Percentiles rank a stretch among this genome's conserved stretches.
Evolutionary conservation across 2,888 invertebrate genomes (phyloP).

Genomic region (Cenopis cana): DNA sequence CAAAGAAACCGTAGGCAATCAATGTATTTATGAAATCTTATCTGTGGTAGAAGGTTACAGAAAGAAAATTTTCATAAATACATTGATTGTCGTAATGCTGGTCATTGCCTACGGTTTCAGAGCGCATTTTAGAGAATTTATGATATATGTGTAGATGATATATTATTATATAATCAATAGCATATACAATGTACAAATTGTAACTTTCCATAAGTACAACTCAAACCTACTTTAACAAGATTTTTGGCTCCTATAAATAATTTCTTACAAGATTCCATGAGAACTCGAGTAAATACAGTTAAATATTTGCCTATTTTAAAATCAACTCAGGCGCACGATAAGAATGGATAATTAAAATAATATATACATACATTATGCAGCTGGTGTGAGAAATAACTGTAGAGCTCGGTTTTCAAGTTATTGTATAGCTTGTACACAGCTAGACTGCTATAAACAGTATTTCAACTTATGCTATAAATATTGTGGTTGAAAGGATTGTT

Average conservation of each 20-base stretch:
- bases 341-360: conserved; percentile 39
- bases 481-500: not conserved
- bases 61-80: no score
- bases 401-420: conserved; percentile 26
- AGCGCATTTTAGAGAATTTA: no score
- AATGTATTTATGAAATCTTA: no score
- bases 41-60: no score
- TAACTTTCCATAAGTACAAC: not conserved
- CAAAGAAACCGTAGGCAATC: no score
- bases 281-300: conserved; percentile 27
- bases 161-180: not conserved
- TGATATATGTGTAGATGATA: no score
- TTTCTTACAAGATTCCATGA: conserved; percentile 16
- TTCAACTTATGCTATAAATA: not conserved
- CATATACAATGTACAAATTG: not conserved
- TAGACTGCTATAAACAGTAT: conserved; percentile 3
- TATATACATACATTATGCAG: conserved; percentile 34
- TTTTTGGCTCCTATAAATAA: conserved; percentile 10
- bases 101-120: no score
- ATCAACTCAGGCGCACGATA: conserved; percentile 11
- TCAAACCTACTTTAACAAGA: not conserved
- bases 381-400: conserved; percentile 44
- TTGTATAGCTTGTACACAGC: conserved; percentile 1
- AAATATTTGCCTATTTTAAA: conserved; percentile 29
- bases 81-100: no score